These are phyloP conservation scores for Azorinus chamasolen DNA, from an alignment of 2,888 invertebrate species.

Conservation along the genomic window DNA sequence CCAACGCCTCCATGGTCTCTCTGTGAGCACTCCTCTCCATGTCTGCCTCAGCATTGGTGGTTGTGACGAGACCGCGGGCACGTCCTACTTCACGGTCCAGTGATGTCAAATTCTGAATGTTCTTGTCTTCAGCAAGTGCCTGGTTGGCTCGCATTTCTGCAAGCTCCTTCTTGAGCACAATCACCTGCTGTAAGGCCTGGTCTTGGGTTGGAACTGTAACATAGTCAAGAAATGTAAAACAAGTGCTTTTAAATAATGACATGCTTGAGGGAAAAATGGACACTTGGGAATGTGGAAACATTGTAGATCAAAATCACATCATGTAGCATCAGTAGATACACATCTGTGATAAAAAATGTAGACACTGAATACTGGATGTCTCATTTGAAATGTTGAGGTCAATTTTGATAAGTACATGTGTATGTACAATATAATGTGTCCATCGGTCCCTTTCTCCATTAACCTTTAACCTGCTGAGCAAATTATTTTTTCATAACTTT, in stretches of 20 bases:
- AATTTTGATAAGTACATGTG: too few relatives aligned
- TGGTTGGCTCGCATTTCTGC: constrained; percentile 85
- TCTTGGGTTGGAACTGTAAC: constrained; percentile 84
- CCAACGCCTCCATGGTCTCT: constrained; percentile 84
- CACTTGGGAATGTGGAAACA: neutral
- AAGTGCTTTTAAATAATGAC: neutral
- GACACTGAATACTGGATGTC: too few relatives aligned
- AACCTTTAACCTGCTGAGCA: too few relatives aligned
- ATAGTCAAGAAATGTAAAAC: neutral
- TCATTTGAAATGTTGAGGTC: too few relatives aligned
- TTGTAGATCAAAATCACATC: neutral
- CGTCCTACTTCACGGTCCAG: constrained; percentile 80
- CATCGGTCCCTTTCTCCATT: too few relatives aligned
- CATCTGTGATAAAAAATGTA: too few relatives aligned
- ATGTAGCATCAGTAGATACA: too few relatives aligned
- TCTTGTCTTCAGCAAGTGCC: constrained; percentile 76
- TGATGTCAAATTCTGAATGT: constrained; percentile 68
- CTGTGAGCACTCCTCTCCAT: constrained; percentile 84
- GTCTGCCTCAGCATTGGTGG: constrained; percentile 79
- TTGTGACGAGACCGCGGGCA: constrained; percentile 76
- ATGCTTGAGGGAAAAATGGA: neutral
- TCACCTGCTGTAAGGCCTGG: constrained; percentile 85
- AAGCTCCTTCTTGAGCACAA: constrained; percentile 85
- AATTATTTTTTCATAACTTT: too few relatives aligned
- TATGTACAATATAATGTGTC: too few relatives aligned